These are phyloP conservation scores for Malacoctenus gilli DNA, from an alignment of 2,797 vertebrate species.

Conservation along the genomic window DNA sequence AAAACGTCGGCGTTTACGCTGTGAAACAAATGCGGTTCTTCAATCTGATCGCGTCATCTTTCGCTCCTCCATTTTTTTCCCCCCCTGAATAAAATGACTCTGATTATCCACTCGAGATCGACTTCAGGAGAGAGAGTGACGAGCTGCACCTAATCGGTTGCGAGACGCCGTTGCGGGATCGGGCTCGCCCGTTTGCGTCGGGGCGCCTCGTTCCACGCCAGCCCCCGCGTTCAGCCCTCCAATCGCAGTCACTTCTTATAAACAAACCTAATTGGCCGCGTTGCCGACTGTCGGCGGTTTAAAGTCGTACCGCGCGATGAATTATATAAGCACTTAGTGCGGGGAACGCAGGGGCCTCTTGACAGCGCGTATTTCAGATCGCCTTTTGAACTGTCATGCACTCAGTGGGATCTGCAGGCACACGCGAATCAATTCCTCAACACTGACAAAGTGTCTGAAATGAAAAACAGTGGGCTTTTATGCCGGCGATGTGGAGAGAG, in stretches of 20 bases:
- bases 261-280: constrained; percentile 17
- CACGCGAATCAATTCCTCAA: constrained; percentile 65
- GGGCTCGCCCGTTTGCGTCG: neutral
- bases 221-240: neutral
- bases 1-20: constrained; percentile 14
- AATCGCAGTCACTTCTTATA: neutral
- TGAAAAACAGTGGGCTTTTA: constrained; percentile 61
- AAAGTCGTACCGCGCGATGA: constrained; percentile 31
- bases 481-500: constrained; percentile 48
- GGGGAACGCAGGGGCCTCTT: constrained; percentile 39
- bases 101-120: constrained; percentile 8
- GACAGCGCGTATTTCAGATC: constrained; percentile 64
- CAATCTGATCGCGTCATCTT: constrained; percentile 9
- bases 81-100: neutral
- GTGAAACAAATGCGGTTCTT: constrained; percentile 10
- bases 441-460: constrained; percentile 67
- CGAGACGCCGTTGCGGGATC: too few species aligned
- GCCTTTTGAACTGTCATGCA: constrained; percentile 67
- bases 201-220: constrained; percentile 9
- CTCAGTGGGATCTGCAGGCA: constrained; percentile 59
- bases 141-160: constrained; percentile 1
- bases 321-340: constrained; percentile 54
- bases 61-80: neutral
- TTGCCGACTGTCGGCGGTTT: constrained; percentile 32
- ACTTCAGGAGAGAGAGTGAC: constrained; percentile 11